phyloP scores from a whole-genome alignment of 2,797 vertebrate genomes.

The Hephaestus fuliginosus region DNA sequence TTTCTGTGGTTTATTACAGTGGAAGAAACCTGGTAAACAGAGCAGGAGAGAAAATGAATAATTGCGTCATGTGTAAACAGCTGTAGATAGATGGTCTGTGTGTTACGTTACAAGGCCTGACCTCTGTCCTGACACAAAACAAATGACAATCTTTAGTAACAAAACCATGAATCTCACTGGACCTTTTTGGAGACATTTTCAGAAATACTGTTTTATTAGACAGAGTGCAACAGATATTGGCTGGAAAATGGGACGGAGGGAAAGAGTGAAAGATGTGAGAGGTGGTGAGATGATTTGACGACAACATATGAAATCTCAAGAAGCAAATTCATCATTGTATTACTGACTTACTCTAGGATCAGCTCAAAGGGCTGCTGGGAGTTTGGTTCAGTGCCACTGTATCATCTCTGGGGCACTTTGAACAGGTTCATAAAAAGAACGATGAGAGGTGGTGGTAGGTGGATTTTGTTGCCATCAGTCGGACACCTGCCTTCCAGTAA shows the following conservation, averaged over 20 bases:
- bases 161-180: background rate
- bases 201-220: background rate
- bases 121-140: conserved; percentile 12
- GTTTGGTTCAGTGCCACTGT: background rate
- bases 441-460: too few relatives aligned
- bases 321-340: background rate
- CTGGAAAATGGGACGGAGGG: background rate
- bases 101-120: conserved; percentile 10
- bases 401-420: background rate
- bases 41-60: conserved; percentile 67
- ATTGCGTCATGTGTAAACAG: conserved; percentile 43
- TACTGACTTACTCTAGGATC: background rate
- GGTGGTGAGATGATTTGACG: background rate
- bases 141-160: conserved; percentile 14
- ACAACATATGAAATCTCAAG: background rate
- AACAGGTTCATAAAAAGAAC: too few relatives aligned
- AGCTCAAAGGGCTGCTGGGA: background rate
- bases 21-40: conserved; percentile 32
- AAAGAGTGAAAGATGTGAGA: background rate
- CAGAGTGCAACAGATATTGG: background rate
- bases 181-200: background rate
- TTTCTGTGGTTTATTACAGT: conserved; percentile 44
- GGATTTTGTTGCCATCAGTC: too few relatives aligned
- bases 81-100: conserved; percentile 40
- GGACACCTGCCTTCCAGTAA: too few relatives aligned